These are phyloP conservation scores for Clivina fossor DNA, from an alignment of 2,888 invertebrate species.

Conservation along the genomic window DNA sequence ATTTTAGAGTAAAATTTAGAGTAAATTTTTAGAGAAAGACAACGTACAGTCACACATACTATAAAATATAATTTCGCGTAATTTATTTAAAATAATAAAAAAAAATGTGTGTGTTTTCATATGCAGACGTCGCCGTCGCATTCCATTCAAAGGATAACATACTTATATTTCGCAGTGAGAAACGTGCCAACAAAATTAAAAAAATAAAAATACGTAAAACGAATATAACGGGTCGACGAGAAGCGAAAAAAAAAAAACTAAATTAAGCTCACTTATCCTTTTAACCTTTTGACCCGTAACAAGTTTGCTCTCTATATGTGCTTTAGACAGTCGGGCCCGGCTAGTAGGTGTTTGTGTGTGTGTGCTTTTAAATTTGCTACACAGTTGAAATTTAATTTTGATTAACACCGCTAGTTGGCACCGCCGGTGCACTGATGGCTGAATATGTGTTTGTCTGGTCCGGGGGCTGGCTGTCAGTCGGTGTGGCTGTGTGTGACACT, in stretches of 20 bases:
- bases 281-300: constrained; percentile 23
- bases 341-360: too few relatives aligned
- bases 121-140: constrained; percentile 14
- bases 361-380: constrained; percentile 11
- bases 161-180: too few relatives aligned
- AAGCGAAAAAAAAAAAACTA: constrained; percentile 19
- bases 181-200: too few relatives aligned
- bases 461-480: not conserved
- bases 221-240: constrained; percentile 14
- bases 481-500: not conserved
- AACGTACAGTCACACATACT: too few relatives aligned
- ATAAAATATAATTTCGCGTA: too few relatives aligned
- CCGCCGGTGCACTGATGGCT: not conserved
- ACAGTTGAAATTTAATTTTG: constrained; percentile 23
- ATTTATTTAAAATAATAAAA: too few relatives aligned
- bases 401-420: not conserved
- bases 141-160: constrained; percentile 21
- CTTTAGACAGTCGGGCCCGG: constrained; percentile 11
- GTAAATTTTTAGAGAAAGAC: too few relatives aligned
- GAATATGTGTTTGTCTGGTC: not conserved
- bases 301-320: constrained; percentile 8
- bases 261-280: constrained; percentile 26
- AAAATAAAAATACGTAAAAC: too few relatives aligned
- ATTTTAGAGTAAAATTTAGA: too few relatives aligned
- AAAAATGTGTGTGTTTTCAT: constrained; percentile 22